Evolutionary conservation across 2,888 invertebrate species (phyloP).

Genomic region (Scaeva pyrastri): DNA sequence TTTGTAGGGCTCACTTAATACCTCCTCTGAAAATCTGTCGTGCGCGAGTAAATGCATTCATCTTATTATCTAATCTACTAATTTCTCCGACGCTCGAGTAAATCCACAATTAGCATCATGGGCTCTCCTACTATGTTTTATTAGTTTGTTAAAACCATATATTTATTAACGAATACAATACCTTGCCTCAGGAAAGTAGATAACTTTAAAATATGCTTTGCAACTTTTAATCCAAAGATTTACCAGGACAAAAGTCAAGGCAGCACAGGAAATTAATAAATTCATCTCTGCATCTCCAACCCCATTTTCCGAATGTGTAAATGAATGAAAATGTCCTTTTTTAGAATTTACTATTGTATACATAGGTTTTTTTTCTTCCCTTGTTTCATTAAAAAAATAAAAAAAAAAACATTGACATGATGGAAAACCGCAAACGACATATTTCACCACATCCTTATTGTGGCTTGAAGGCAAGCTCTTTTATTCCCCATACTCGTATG

Average conservation of each 20-base stretch:
- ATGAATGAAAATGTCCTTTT: conserved; percentile 73
- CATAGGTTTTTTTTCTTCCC: conserved; percentile 55
- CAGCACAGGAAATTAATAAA: conserved; percentile 73
- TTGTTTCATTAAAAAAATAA: conserved; percentile 47
- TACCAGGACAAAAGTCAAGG: conserved; percentile 68
- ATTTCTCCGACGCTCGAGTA: no score
- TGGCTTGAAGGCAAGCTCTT: background rate
- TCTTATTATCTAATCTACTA: no score
- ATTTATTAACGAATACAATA: no score
- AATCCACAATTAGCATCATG: no score
- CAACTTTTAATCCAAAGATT: conserved; percentile 28
- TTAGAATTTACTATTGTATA: conserved; percentile 16
- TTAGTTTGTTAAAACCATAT: no score
- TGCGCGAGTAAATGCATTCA: no score
- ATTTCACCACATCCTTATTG: conserved; percentile 48
- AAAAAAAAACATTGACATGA: no score
- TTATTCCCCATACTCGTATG: background rate
- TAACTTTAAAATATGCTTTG: no score
- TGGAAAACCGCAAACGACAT: conserved; percentile 63
- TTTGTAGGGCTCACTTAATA: no score
- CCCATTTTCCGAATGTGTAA: background rate
- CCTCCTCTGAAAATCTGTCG: no score
- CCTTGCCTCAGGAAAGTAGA: no score
- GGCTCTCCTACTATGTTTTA: no score
- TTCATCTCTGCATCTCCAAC: conserved; percentile 46